These are phyloP conservation scores for Eudasyphora cyanicolor DNA, from an alignment of 2,888 invertebrate species.

Conservation along the genomic window DNA sequence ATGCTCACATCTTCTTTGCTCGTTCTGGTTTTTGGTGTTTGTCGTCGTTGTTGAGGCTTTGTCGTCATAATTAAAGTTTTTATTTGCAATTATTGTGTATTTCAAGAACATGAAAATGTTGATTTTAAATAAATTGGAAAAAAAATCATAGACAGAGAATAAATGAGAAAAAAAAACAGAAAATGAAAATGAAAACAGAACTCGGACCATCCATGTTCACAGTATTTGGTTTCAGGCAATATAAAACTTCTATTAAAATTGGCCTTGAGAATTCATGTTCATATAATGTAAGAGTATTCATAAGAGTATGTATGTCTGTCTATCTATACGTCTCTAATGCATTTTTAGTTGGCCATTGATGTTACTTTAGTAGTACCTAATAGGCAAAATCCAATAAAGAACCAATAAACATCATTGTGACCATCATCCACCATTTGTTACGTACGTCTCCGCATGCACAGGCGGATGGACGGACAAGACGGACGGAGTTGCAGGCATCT, in stretches of 20 bases:
- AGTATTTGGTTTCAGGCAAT: background rate
- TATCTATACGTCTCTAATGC: too few relatives aligned
- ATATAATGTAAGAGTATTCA: background rate
- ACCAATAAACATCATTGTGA: conserved; percentile 3
- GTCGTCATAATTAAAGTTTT: background rate
- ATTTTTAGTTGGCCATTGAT: background rate
- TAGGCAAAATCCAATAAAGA: conserved; percentile 7
- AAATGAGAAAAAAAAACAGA: background rate
- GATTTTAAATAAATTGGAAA: conserved; percentile 7
- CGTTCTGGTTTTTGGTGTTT: too few relatives aligned
- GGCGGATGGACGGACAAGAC: background rate
- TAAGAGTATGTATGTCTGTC: too few relatives aligned
- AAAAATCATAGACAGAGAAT: background rate
- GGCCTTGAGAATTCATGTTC: conserved; percentile 6
- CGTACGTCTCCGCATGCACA: background rate
- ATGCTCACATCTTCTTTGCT: too few relatives aligned
- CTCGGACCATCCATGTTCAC: too few relatives aligned
- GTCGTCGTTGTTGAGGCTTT: too few relatives aligned
- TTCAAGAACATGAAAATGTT: conserved; percentile 4
- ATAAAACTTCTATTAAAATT: conserved; percentile 1
- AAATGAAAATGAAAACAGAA: too few relatives aligned
- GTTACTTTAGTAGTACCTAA: background rate
- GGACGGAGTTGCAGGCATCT: too few relatives aligned
- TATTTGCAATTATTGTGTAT: background rate
- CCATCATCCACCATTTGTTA: background rate